Base-by-base conservation (phyloP, 2,797 vertebrate genomes). In the Enteromius radiatus region DNA sequence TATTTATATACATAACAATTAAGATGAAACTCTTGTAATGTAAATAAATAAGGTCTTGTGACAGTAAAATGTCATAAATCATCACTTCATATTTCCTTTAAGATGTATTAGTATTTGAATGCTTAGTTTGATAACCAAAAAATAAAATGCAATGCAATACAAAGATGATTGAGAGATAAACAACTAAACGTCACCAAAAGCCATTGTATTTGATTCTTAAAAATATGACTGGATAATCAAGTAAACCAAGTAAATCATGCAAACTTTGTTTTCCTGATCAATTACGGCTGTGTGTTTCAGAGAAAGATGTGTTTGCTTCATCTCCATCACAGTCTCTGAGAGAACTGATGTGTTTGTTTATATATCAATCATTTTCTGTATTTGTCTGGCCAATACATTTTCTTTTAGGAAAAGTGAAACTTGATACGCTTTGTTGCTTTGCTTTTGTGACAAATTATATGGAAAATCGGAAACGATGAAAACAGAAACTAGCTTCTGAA, bases 261-360 rank as follows among this genome's bases (percentile, higher is more conserved):
- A 33, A 21, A 33, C 21, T 52, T 19, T 33, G 70, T 73, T 73
- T 73, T 33, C 9, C 28, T 52, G 28, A 52, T 49, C 28, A 52
- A 33, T 52, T 28, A 14, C 45, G 7, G 45, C 26, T 71, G 54
- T 76, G 75, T 23, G 61, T 49, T 65, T 78, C 15, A 71, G 17
- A 71, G 45, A 31, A 33, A 31, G 69, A 49, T 10, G 1, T 33
- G 76, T 23, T 14, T 65, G 23, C 63, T 36, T 5, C 11, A 11
- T 33, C 19, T 49, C n/a, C n/a, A n/a, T n/a, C n/a, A n/a, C n/a
- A n/a, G n/a, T n/a, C n/a, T n/a, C n/a, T n/a, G n/a, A 67, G 4
- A 38, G 45, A 78, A 65, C 26, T 1, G 0, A 65, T 52, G n/a
- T 54, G n/a, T 41, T 38, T 78, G 43, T 67, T 5, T 26, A 28